These are phyloP conservation scores for Nesoenas mayeri DNA, from an alignment of 2,113 vertebrate genomes.

Conservation along the genomic window DNA sequence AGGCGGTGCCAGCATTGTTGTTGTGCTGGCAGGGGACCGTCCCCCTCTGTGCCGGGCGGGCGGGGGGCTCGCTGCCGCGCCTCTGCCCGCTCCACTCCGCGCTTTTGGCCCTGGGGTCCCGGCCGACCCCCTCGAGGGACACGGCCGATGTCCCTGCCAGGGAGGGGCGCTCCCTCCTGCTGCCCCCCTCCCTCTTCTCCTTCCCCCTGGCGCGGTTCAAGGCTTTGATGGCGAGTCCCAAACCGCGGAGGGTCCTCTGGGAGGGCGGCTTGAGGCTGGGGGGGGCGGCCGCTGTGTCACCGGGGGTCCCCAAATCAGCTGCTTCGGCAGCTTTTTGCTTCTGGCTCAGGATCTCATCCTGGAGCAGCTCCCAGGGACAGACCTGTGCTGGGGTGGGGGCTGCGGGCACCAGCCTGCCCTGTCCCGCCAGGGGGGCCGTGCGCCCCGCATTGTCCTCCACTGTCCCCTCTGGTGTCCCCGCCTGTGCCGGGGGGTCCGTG, in stretches of 20 bases:
- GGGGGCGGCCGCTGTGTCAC: not conserved
- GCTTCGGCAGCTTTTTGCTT: not conserved
- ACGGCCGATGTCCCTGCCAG: not conserved
- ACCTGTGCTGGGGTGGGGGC: not conserved
- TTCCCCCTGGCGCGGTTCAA: constrained; percentile 50
- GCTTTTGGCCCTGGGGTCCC: not conserved
- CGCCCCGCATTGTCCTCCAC: not conserved
- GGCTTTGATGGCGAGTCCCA: constrained; percentile 72
- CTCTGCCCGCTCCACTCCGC: not conserved
- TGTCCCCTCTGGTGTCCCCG: not conserved
- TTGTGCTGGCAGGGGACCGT: constrained; percentile 63
- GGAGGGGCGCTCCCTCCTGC: not conserved
- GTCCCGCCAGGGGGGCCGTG: accelerated
- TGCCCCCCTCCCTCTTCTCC: constrained; percentile 27
- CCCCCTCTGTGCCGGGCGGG: constrained; percentile 55
- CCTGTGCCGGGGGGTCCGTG: accelerated
- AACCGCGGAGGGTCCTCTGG: constrained; percentile 39
- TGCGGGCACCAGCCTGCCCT: not conserved
- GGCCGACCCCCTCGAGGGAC: not conserved
- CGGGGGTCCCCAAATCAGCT: not conserved
- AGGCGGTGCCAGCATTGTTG: not conserved
- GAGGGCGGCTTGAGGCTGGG: not conserved
- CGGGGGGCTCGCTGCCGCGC: not conserved
- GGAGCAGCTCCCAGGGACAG: constrained; percentile 63
- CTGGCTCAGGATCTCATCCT: not conserved